A percentile compares a stretch with the other conserved stretches of the same genome.
phyloP scores from a whole-genome alignment of 2,797 vertebrate species.

The Lutjanus argentimaculatus region DNA sequence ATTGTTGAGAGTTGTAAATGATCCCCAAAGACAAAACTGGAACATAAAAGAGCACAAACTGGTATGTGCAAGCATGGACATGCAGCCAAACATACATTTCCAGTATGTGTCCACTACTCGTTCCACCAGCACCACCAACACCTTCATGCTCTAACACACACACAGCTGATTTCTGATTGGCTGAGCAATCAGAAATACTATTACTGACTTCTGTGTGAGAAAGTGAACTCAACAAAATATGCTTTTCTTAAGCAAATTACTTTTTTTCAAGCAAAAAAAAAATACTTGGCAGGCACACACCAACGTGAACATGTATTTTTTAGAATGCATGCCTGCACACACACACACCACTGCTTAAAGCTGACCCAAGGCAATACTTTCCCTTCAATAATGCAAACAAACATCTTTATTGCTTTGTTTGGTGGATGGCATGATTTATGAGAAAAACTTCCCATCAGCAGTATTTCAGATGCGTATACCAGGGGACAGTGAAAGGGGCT shows the following conservation, averaged over 20 bases:
- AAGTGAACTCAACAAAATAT: constrained; percentile 63
- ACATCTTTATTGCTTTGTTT: constrained; percentile 88
- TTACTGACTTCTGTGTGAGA: constrained; percentile 45
- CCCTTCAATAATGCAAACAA: constrained; percentile 87
- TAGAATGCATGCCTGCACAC: constrained; percentile 51
- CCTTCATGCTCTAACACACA: constrained; percentile 28
- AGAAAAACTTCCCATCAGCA: constrained; percentile 90
- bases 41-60: constrained; percentile 59
- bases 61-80: constrained; percentile 44
- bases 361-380: constrained; percentile 85
- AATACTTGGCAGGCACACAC: constrained; percentile 55
- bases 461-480: constrained; percentile 87
- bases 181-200: constrained; percentile 67
- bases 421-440: constrained; percentile 93
- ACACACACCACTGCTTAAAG: constrained; percentile 78
- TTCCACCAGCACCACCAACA: not conserved
- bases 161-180: constrained; percentile 63
- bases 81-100: constrained; percentile 46
- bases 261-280: constrained; percentile 41
- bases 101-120: not conserved
- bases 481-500: constrained; percentile 79
- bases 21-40: constrained; percentile 73
- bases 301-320: constrained; percentile 65
- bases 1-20: constrained; percentile 76
- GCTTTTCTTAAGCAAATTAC: constrained; percentile 64